Evolutionary conservation across 2,113 vertebrate genomes (phyloP).

Genomic region (Pseudopipra pipra): DNA sequence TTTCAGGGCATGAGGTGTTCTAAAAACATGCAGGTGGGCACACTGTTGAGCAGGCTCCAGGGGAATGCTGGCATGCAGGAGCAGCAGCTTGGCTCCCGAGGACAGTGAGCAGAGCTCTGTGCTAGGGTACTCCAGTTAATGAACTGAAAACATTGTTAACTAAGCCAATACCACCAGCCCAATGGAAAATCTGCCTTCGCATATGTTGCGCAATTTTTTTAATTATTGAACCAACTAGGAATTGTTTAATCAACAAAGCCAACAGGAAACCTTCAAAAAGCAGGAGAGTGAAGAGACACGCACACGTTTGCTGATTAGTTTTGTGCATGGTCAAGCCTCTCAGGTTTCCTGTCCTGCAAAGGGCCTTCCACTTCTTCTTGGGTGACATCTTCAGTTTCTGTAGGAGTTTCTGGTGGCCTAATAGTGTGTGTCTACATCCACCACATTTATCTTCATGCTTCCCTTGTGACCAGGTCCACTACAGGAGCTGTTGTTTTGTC

Average conservation of each 20-base stretch:
- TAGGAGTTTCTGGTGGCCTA: neutral
- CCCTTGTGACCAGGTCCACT: neutral
- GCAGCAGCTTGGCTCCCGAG: neutral
- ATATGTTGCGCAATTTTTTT: neutral
- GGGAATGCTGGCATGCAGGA: accelerated
- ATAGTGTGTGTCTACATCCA: neutral
- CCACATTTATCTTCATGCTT: neutral
- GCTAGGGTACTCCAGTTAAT: neutral
- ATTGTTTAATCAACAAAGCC: conserved; percentile 43
- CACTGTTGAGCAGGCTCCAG: neutral
- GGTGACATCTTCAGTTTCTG: neutral
- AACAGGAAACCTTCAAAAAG: neutral
- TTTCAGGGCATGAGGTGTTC: neutral
- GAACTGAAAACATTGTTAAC: neutral
- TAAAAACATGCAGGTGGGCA: neutral
- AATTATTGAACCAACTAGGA: neutral
- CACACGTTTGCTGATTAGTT: neutral
- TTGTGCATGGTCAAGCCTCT: neutral
- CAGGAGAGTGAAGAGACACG: neutral
- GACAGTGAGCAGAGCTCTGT: neutral
- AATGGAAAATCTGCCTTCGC: neutral
- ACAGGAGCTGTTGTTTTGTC: neutral
- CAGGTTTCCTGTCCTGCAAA: neutral
- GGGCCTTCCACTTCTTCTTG: neutral
- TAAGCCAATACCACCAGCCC: neutral